phyloP scores from a whole-genome alignment of 1,140 invertebrate species.

The Bicyclus anynana region DNA sequence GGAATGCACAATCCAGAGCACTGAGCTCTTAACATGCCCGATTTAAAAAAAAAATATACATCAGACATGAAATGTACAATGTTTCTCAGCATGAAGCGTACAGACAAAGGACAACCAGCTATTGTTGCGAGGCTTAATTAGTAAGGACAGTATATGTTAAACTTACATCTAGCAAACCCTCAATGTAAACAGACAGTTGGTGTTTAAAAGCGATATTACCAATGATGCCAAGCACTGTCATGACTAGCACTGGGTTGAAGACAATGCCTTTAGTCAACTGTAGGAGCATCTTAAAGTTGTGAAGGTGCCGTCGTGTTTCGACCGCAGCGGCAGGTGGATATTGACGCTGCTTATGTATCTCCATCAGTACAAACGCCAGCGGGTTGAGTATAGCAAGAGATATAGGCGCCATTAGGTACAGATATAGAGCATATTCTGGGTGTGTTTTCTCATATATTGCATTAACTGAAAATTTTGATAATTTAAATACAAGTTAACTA shows the following conservation, averaged over 20 bases:
- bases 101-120: background rate
- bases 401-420: slow-evolving; percentile 96
- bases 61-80: too few relatives aligned
- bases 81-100: background rate
- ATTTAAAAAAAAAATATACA: too few relatives aligned
- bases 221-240: slow-evolving; percentile 94
- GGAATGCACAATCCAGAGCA: too few relatives aligned
- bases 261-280: slow-evolving; percentile 83
- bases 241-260: slow-evolving; percentile 93
- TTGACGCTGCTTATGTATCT: slow-evolving; percentile 85
- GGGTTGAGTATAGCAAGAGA: slow-evolving; percentile 96
- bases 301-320: background rate
- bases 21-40: too few relatives aligned
- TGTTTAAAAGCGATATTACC: slow-evolving; percentile 91
- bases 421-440: slow-evolving; percentile 92
- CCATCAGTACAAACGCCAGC: slow-evolving; percentile 93
- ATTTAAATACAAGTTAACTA: too few relatives aligned
- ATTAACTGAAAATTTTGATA: slow-evolving; percentile 82
- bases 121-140: slow-evolving; percentile 5
- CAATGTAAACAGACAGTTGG: slow-evolving; percentile 85
- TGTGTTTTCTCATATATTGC: slow-evolving; percentile 87
- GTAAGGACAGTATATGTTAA: slow-evolving; percentile 8
- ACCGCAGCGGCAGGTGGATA: slow-evolving; percentile 26
- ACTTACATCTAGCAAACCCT: slow-evolving; percentile 85
- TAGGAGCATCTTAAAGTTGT: slow-evolving; percentile 46